Conservation (phyloP, 2,113 vertebrate species). For the Lagopus leucura region DNA sequence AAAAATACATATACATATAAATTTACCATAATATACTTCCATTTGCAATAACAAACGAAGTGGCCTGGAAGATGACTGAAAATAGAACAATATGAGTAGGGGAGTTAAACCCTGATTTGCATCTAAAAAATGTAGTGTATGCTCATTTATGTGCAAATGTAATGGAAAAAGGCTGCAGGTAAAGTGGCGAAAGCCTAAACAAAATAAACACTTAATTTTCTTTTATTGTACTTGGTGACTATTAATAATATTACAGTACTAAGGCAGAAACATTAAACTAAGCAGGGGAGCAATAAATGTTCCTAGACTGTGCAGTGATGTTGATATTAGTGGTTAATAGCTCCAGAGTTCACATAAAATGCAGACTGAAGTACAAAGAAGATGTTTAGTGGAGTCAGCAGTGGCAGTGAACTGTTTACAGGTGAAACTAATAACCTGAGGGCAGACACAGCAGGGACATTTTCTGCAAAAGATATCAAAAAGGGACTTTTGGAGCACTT, state of each 20-base stretch:
- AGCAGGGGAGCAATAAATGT: slow-evolving; percentile 80
- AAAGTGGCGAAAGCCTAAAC: slow-evolving; percentile 77
- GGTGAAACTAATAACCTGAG: slow-evolving; percentile 73
- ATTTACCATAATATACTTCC: slow-evolving; percentile 60
- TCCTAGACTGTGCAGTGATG: slow-evolving; percentile 75
- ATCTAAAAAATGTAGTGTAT: slow-evolving; percentile 75
- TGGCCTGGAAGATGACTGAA: slow-evolving; percentile 64
- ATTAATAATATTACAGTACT: slow-evolving; percentile 79
- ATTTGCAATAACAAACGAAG: slow-evolving; percentile 40
- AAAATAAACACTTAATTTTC: slow-evolving; percentile 84
- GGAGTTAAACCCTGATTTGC: slow-evolving; percentile 75
- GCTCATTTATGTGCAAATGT: slow-evolving; percentile 85
- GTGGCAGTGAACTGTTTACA: slow-evolving; percentile 74
- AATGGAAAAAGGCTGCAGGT: slow-evolving; percentile 82
- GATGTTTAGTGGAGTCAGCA: slow-evolving; percentile 78
- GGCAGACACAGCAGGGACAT: slow-evolving; percentile 58
- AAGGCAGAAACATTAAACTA: slow-evolving; percentile 80
- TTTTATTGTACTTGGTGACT: slow-evolving; percentile 80
- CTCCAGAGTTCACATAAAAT: slow-evolving; percentile 79
- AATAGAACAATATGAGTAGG: slow-evolving; percentile 77
- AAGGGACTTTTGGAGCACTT: slow-evolving; percentile 52
- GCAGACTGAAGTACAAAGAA: slow-evolving; percentile 76
- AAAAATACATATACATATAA: background rate
- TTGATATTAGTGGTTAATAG: slow-evolving; percentile 81
- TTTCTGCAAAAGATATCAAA: slow-evolving; percentile 41